Percentiles rank a stretch among this genome's conserved stretches.
These are phyloP conservation scores for Mormoops blainvillei DNA, from an alignment of 2,113 vertebrate species.

Conservation along the genomic window DNA sequence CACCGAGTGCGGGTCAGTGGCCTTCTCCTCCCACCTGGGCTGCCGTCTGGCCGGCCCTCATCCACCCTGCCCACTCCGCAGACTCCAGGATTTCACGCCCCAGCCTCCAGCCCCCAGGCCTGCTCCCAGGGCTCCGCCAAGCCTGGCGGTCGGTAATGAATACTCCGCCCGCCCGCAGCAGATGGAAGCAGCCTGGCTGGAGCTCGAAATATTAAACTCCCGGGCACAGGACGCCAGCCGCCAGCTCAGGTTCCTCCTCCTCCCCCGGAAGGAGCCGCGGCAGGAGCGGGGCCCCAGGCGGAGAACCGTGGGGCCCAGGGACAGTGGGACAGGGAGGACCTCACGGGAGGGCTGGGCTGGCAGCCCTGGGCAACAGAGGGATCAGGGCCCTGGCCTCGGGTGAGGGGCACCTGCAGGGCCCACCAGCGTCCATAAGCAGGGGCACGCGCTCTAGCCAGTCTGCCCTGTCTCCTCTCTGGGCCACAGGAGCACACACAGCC, in stretches of 20 bases:
- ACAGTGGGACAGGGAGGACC: neutral
- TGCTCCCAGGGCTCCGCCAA: neutral
- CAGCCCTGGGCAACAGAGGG: neutral
- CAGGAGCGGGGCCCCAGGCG: neutral
- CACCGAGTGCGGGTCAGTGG: rapidly evolving
- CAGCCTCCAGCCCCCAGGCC: slow-evolving; percentile 17
- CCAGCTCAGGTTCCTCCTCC: slow-evolving; percentile 77
- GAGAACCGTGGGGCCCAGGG: neutral
- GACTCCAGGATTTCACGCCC: neutral
- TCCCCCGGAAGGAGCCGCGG: slow-evolving; percentile 41
- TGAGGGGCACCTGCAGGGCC: rapidly evolving
- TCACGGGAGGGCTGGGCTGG: neutral
- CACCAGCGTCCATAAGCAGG: neutral
- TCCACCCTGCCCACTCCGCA: neutral
- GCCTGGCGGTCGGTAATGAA: slow-evolving; percentile 67
- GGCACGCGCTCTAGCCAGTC: rapidly evolving
- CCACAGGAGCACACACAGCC: rapidly evolving
- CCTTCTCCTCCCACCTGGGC: neutral
- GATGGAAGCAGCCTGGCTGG: slow-evolving; percentile 61
- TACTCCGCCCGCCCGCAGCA: slow-evolving; percentile 59
- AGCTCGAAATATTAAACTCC: slow-evolving; percentile 81
- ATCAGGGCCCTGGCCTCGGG: neutral
- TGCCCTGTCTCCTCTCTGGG: no score
- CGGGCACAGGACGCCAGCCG: slow-evolving; percentile 41
- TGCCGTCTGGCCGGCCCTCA: rapidly evolving